Evolutionary conservation across 2,113 vertebrate genomes (phyloP).

Genomic region (Eclectus roratus): DNA sequence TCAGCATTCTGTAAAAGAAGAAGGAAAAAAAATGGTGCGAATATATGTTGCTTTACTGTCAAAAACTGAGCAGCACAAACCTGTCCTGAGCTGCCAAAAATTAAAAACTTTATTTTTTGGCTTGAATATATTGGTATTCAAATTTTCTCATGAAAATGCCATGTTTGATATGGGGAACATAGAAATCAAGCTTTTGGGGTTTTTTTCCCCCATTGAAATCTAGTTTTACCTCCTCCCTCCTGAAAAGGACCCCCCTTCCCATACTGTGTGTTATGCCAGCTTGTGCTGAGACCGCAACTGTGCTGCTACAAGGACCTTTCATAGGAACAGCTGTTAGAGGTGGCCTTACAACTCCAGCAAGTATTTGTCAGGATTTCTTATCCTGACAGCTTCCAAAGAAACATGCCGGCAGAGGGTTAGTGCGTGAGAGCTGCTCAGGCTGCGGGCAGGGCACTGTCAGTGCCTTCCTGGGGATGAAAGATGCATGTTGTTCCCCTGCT

Average conservation of each 20-base stretch:
- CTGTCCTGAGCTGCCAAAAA: conserved; percentile 48
- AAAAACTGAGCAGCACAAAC: conserved; percentile 65
- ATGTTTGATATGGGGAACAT: not conserved
- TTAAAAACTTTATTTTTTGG: conserved; percentile 47
- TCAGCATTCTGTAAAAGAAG: conserved; percentile 58
- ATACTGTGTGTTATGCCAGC: not conserved
- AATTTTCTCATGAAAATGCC: conserved; percentile 13
- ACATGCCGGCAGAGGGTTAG: not conserved
- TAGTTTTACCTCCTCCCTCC: not conserved
- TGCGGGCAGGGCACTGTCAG: not conserved
- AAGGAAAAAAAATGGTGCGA: conserved; percentile 36
- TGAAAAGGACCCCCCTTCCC: not conserved
- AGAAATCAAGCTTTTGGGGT: accelerated
- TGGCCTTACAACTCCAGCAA: not conserved
- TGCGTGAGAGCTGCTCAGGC: not conserved
- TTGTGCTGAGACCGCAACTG: not conserved
- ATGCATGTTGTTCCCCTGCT: not conserved
- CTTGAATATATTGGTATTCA: conserved; percentile 33
- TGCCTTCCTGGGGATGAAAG: not conserved
- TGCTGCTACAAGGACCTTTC: not conserved
- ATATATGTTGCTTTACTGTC: conserved; percentile 60
- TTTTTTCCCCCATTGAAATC: not conserved
- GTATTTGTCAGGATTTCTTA: not conserved
- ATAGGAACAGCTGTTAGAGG: not conserved
- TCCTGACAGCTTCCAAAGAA: not conserved